phyloP scores from a whole-genome alignment of 2,797 vertebrate species.

The Crocidura indochinensis region DNA sequence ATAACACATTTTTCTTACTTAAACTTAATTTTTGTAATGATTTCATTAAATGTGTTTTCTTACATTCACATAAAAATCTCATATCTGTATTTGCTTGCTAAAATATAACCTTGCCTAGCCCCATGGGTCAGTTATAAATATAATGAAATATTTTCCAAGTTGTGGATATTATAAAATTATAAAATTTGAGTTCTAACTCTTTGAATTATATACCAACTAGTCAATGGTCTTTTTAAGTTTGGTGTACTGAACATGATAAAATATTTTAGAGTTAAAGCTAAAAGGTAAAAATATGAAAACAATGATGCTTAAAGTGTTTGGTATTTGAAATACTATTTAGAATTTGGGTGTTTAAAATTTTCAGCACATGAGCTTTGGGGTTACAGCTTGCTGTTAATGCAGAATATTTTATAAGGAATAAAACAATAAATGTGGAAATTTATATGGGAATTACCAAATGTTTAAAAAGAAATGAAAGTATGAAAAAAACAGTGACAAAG shows the following conservation, averaged over 20 bases:
- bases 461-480: neutral
- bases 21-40: conserved; percentile 27
- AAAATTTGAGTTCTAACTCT: conserved; percentile 15
- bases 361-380: neutral
- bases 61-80: neutral
- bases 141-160: neutral
- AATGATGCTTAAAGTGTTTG: no score
- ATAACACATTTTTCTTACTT: neutral
- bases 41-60: neutral
- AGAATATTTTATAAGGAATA: neutral
- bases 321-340: no score
- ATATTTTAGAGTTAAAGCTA: no score
- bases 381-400: neutral
- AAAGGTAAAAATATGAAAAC: no score
- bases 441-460: neutral
- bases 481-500: neutral
- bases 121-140: neutral
- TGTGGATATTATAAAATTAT: neutral
- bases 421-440: neutral
- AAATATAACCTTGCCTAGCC: neutral
- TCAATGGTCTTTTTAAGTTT: neutral
- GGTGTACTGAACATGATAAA: no score
- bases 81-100: neutral
- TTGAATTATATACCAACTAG: neutral
- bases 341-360: no score